These are phyloP conservation scores for Urocolius indicus DNA, from an alignment of 2,113 vertebrate genomes.

Conservation along the genomic window DNA sequence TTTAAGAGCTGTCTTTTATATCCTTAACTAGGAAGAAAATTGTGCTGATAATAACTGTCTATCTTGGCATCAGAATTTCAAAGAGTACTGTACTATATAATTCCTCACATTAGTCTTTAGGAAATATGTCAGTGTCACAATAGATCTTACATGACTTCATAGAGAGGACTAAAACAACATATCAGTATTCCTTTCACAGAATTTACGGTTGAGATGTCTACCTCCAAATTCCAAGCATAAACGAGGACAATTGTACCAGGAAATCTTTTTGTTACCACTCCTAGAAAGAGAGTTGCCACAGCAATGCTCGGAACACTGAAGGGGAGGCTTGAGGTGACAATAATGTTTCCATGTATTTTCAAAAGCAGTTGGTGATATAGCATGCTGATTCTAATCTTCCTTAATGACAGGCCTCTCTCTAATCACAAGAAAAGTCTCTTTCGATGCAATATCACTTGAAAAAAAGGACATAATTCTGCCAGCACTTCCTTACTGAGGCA, in stretches of 20 bases:
- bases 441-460: background rate
- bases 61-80: background rate
- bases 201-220: background rate
- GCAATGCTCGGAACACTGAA: background rate
- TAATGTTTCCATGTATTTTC: background rate
- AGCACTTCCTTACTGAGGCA: background rate
- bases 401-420: background rate
- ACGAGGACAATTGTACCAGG: background rate
- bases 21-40: background rate
- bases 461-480: background rate
- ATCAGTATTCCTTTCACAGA: background rate
- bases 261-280: background rate
- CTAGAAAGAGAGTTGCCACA: background rate
- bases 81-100: background rate
- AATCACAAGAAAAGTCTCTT: background rate
- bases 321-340: background rate
- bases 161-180: background rate
- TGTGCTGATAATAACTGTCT: background rate
- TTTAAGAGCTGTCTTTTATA: conserved; percentile 13
- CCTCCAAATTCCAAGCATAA: background rate
- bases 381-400: background rate
- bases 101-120: background rate
- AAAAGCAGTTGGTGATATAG: background rate
- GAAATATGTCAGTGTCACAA: background rate
- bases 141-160: background rate